Base-by-base conservation (phyloP, 2,888 invertebrate genomes). In the Pseudoips prasinana region DNA sequence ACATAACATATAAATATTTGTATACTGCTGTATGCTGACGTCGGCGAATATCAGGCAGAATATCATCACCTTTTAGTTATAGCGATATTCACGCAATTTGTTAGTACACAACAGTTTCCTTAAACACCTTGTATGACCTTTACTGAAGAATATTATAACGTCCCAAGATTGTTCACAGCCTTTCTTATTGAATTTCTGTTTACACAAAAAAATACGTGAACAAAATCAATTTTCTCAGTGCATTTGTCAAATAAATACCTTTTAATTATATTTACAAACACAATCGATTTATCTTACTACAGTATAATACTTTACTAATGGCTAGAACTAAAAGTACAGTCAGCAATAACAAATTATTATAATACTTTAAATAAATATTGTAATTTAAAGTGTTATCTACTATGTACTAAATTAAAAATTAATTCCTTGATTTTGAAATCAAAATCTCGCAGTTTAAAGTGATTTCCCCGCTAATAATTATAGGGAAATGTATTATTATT, bases 131-230 rank as follows among this genome's bases (percentile, higher is more conserved):
- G n/a, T n/a, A n/a, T n/a, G n/a, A n/a, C n/a, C n/a, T n/a, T n/a
- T n/a, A n/a, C n/a, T n/a, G n/a, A n/a, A n/a, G n/a, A n/a, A n/a
- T n/a, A n/a, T n/a, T n/a, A n/a, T 19, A 8, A 32, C 24, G 4
- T 10, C 22, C 10, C 10, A 8, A 64, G 63, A 61, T 67, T 73
- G 73, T 74, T 79, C 79, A 80, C 83, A 83, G 82, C 79, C 75
- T 58, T 61, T 56, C 44, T 60, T n/a, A n/a, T n/a, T n/a, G n/a
- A n/a, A n/a, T n/a, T n/a, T n/a, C n/a, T n/a, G n/a, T n/a, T n/a
- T n/a, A n/a, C n/a, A n/a, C n/a, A n/a, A n/a, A 50, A 39, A 46
- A 47, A 34, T 45, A 48, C 29, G 61, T 73, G 64, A 72, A 71
- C 62, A 62, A 41, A 31, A 3, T 18, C 19, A 36, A 33, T 35